A percentile compares a stretch with the other conserved stretches of the same genome.
Evolutionary conservation across 2,113 vertebrate genomes (phyloP).

Genomic region (Cyanistes caeruleus): DNA sequence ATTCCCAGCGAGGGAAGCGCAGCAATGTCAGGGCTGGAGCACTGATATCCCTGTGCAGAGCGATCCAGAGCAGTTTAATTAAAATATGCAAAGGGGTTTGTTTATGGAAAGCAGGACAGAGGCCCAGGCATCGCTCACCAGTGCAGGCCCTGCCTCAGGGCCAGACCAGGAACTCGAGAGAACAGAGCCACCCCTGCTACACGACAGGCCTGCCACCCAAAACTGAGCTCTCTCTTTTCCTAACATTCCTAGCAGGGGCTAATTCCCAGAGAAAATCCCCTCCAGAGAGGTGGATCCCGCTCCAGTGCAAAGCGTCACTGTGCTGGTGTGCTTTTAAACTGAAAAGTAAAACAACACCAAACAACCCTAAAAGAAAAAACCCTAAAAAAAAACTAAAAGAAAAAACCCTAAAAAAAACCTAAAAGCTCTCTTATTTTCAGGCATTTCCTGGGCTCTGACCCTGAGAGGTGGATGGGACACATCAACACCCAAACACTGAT

Average conservation of each 20-base stretch:
- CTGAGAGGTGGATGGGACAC: rapidly evolving
- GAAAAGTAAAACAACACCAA: background rate
- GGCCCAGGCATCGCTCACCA: background rate
- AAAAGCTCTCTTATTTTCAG: background rate
- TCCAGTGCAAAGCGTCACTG: background rate
- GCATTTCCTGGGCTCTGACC: background rate
- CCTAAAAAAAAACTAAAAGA: too few relatives aligned
- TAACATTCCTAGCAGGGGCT: background rate
- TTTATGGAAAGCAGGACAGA: background rate
- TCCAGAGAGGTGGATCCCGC: background rate
- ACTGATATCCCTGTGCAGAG: background rate
- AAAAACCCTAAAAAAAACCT: too few relatives aligned
- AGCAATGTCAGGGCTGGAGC: background rate
- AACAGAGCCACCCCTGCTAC: background rate
- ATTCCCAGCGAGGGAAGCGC: background rate
- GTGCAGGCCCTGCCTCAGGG: background rate
- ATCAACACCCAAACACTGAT: background rate
- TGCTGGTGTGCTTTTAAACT: background rate
- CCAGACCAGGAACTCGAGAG: background rate
- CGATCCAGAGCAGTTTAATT: background rate
- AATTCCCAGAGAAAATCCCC: background rate
- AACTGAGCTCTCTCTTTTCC: rapidly evolving
- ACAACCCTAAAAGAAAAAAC: background rate
- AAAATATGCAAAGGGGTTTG: background rate
- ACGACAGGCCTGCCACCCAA: background rate